Evolutionary conservation across 2,113 vertebrate species (phyloP).

Genomic region (Phaethon lepturus): DNA sequence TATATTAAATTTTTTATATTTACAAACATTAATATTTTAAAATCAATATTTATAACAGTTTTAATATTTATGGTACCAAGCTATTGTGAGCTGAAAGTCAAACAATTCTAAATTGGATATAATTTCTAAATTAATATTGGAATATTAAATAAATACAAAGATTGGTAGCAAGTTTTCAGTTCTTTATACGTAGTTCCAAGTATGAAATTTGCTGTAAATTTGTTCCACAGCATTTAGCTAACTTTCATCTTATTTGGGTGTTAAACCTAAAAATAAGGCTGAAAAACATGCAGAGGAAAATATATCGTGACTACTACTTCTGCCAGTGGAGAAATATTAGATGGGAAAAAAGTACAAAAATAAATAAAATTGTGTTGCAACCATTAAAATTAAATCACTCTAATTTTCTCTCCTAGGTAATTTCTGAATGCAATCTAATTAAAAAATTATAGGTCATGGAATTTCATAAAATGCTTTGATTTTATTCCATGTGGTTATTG

Average conservation of each 20-base stretch:
- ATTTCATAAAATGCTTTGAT: neutral
- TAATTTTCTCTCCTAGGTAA: neutral
- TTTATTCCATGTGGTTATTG: neutral
- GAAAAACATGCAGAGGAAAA: neutral
- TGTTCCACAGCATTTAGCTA: neutral
- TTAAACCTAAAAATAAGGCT: neutral
- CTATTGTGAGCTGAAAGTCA: neutral
- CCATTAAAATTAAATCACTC: neutral
- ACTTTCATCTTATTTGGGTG: neutral
- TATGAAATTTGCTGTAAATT: constrained; percentile 12
- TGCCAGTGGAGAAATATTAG: neutral
- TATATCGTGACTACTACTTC: neutral
- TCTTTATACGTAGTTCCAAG: neutral
- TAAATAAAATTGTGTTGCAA: neutral
- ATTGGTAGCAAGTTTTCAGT: neutral
- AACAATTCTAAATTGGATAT: neutral
- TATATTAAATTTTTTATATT: neutral
- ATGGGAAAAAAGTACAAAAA: neutral
- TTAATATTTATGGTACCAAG: neutral
- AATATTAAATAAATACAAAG: constrained; percentile 24
- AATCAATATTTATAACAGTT: constrained; percentile 12
- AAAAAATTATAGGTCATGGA: neutral
- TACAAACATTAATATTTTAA: neutral
- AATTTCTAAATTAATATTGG: neutral
- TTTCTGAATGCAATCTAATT: neutral